A percentile compares a stretch with the other conserved stretches of the same genome.
Evolutionary conservation across 1,140 invertebrate species (phyloP).

Genomic region (Melipona quadrifasciata): DNA sequence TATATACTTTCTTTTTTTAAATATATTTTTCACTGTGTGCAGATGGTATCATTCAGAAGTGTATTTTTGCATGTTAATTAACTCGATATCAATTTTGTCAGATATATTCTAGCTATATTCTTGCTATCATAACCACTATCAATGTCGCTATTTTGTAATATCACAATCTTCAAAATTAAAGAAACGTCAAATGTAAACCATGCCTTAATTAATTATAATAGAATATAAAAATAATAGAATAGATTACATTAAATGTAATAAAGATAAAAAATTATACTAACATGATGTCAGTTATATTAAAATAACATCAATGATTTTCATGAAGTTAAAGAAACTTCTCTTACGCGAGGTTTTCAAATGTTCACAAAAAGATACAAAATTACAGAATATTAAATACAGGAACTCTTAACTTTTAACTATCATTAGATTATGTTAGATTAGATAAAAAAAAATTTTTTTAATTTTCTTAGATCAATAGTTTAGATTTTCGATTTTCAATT

Average conservation of each 20-base stretch:
- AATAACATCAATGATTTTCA: background rate
- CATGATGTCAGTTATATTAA: slow-evolving; percentile 45
- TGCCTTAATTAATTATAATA: slow-evolving; percentile 53
- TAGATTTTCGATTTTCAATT: slow-evolving; percentile 15
- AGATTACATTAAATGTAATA: too few species aligned
- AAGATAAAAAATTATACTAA: slow-evolving; percentile 20
- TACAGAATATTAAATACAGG: background rate
- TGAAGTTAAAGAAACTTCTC: background rate
- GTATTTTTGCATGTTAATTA: slow-evolving; percentile 59
- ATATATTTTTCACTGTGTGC: slow-evolving; percentile 39
- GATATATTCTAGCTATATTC: slow-evolving; percentile 33
- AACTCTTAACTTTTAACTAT: background rate
- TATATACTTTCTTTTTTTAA: slow-evolving; percentile 25
- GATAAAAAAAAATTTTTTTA: background rate
- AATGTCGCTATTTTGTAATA: slow-evolving; percentile 3
- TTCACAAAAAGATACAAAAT: background rate
- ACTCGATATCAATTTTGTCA: slow-evolving; percentile 48
- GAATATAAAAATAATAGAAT: too few species aligned
- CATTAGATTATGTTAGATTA: slow-evolving; percentile 9
- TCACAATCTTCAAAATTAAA: background rate
- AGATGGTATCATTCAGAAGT: slow-evolving; percentile 48
- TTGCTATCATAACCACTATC: slow-evolving; percentile 17
- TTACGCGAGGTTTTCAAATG: background rate
- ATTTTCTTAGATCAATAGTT: background rate
- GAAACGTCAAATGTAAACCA: slow-evolving; percentile 68